Evolutionary conservation across 2,797 vertebrate genomes (phyloP), one percentile per base, ranked within the genome.

Genomic region (Ctenopoma multispine): DNA sequence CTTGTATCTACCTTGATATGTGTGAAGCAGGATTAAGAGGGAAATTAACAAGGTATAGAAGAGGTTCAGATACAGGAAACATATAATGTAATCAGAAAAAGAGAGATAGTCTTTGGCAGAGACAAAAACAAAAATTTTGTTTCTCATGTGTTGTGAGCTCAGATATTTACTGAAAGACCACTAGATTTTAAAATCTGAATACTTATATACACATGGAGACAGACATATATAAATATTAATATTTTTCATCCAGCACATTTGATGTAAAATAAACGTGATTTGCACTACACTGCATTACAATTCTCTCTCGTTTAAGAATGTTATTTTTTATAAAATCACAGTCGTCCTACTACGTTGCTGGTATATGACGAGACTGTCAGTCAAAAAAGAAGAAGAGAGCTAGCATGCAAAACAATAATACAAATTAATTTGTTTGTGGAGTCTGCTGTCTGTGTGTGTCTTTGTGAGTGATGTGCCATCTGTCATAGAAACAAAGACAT

Each of bases 351-450:
- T 77, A 79, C 55, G 62, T 38, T 29, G 65, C 51, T 36, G 46
- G 54, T 65, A 68, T 82, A 83, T 70, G 70, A 87, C 82, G 77
- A 79, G 68, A 75, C 77, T 87, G 90, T 84, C 89, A 89, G 75
- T 87, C 86, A 90, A 79, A 68, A 55, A 59, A 80, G 64, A 76
- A 69, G 73, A 83, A 80, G 62, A 76, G 81, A 69, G 79, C 77
- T 66, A 69, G 88, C 82, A 83, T 80, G 71, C 80, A 87, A 86
- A 87, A 85, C 81, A 84, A 84, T 89, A 84, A 89, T 88, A 89
- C 54, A 85, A 90, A 88, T 91, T 88, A 90, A 90, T 92, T 92
- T 90, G 84, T 90, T 92, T 90, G 85, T 73, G 77, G 80, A 80
- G 77, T 83, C 75, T 88, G 79, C 85, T 84, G 88, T 81, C 84